Base-by-base conservation (phyloP, 2,113 vertebrate species). In the Tenrec ecaudatus region DNA sequence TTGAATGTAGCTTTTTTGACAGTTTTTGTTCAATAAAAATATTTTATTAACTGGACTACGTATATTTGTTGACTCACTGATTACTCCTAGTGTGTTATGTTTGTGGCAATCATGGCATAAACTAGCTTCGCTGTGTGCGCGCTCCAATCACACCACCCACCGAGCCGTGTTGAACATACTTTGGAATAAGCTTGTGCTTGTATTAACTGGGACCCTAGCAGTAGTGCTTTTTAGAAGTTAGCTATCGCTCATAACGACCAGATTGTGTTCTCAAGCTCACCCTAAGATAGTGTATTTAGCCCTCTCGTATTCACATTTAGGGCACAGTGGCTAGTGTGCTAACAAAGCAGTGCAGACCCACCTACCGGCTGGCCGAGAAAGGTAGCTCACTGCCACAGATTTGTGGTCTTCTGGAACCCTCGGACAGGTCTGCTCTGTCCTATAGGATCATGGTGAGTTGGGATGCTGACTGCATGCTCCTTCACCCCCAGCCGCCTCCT, bases 1-100 rank as follows among this genome's bases (percentile, higher is more conserved):
- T 71, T 96, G 95, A 97, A 95, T 97, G 97, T 98, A 99, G 99
- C 97, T 97, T 98, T 98, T 98, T 96, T 95, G 97, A 97, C 82
- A 97, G 97, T 97, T 98, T 97, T 98, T 69, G 75, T 97, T 97
- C 98, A 73, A 98, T 97, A 96, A 98, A 97, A 97, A 98, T 98
- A 97, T 98, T 99, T 99, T 99, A 98, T 98, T 99, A 99, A 99
- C 99, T 97, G 97, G 98, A 98, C 88, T 96, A 92, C 96, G 95
- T 95, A 91, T 97, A 96, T 97, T 94, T 96, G 90, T 95, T 97
- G 96, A 84, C 90, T 96, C 90, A 68, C 94, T 36, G 31, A 92
- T 95, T 88, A 87, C 93, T 95, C 27, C 76, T 94, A 75, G 71
- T 94, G 5, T 92, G 68, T 89, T 95, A 0, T 95, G 60, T 71